phyloP scores from a whole-genome alignment of 2,888 invertebrate genomes.

The Julus scandinavius region DNA sequence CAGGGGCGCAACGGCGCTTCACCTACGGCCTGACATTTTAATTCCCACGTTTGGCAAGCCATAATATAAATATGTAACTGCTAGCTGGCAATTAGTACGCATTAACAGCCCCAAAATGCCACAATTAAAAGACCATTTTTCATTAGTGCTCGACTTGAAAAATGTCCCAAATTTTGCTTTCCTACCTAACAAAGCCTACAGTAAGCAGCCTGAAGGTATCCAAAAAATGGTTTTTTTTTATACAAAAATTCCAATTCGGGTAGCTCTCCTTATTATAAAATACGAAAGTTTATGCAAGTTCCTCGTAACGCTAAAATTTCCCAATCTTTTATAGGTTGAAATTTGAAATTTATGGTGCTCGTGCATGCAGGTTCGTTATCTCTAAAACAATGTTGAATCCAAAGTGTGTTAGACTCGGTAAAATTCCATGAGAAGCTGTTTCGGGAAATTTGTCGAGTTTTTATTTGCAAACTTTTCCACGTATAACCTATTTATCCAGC shows the following conservation, averaged over 20 bases:
- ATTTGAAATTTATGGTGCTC: conserved; percentile 34
- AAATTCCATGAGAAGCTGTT: neutral
- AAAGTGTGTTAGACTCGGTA: neutral
- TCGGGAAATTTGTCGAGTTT: neutral
- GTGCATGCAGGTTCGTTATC: conserved; percentile 24
- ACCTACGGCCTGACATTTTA: conserved; percentile 21
- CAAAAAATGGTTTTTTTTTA: neutral
- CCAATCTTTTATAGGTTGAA: neutral
- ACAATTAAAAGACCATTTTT: conserved; percentile 40
- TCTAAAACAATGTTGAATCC: neutral
- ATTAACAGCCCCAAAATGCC: conserved; percentile 43
- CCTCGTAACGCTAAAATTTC: neutral
- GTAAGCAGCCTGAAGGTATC: neutral
- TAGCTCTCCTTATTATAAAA: conserved; percentile 28
- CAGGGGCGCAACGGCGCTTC: neutral
- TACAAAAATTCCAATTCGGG: neutral
- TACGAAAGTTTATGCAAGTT: neutral
- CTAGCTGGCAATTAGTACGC: conserved; percentile 8
- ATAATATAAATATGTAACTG: conserved; percentile 45
- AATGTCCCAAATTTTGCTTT: neutral
- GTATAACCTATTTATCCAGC: neutral
- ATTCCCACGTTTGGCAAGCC: conserved; percentile 26
- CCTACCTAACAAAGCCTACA: neutral
- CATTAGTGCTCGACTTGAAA: neutral
- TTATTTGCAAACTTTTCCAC: neutral